These are phyloP conservation scores for Mimachlamys varia DNA, from an alignment of 2,888 invertebrate genomes.

Conservation along the genomic window DNA sequence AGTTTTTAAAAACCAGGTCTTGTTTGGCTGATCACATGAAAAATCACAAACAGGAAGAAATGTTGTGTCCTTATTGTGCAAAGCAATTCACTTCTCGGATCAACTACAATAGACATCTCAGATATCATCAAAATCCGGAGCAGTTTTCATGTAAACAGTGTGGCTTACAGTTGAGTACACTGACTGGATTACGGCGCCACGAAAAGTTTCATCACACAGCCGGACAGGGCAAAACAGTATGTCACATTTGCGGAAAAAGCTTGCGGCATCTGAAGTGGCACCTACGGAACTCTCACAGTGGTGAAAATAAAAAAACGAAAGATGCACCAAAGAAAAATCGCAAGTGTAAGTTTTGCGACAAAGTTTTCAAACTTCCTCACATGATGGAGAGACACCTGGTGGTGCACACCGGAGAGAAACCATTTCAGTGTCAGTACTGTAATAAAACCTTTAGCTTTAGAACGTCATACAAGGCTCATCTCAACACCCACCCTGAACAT, in stretches of 20 bases:
- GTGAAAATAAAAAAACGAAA: not conserved
- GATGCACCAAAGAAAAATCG: not conserved
- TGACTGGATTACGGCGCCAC: not conserved
- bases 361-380: not conserved
- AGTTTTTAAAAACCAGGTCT: not conserved
- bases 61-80: not conserved
- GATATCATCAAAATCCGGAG: not conserved
- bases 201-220: conserved; percentile 11
- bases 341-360: not conserved
- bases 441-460: not conserved
- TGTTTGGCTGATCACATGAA: conserved; percentile 4
- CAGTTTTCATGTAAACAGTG: not conserved
- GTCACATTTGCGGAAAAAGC: not conserved
- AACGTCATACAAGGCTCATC: not conserved
- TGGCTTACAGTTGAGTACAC: not conserved
- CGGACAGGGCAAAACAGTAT: not conserved
- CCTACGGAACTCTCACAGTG: not conserved
- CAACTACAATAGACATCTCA: not conserved
- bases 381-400: not conserved
- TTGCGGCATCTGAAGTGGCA: not conserved
- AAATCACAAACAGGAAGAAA: not conserved
- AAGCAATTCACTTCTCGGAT: not conserved
- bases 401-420: not conserved
- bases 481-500: not conserved
- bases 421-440: not conserved